Base-by-base conservation (phyloP, 2,888 invertebrate species). In the Vanessa cardui region DNA sequence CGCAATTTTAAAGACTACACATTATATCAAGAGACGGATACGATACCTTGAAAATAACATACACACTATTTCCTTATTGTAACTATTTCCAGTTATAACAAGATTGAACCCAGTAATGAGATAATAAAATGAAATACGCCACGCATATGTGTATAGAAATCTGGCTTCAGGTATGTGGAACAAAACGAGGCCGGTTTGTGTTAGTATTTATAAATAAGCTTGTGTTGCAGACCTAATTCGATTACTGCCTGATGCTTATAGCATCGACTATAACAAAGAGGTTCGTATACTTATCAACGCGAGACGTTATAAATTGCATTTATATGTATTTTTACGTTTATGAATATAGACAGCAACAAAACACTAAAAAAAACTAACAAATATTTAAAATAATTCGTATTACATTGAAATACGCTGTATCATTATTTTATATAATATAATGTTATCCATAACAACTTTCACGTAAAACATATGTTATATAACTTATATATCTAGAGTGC, bases 131-230 rank as follows among this genome's bases (percentile, higher is more conserved):
- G n/a, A 39, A 56, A n/a, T 31, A 31, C 39, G 21, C 20, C 9
- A 26, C 39, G 16, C 20, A 18, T 9, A 39, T 39, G 33, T 39
- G 39, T 39, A 56, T 2, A 47, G 31, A 26, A 47, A 46, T 46
- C 46, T 46, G 47, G 31, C 46, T 47, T 64, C 50, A 52, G 50
- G 64, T 50, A 45, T 31, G 58, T 61, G 54, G 20, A 61, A 56
- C 58, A 39, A 46, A 67, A 58, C 56, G 31, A 47, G 50, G 64
- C 50, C 66, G 62, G 59, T 62, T 62, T 52, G 26, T 47, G 20
- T 59, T 50, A 39, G 59, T 44, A n/a, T 50, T 61, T 60, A 33
- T 56, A 68, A 64, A 61, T 64, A 58, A 56, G 44, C 62, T 67
- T 64, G 59, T 39, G 21, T 68, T 68, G 49, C 58, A 18, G 45